Base-by-base conservation (phyloP, 2,888 invertebrate species). In the Ophioninae sp. region DNA sequence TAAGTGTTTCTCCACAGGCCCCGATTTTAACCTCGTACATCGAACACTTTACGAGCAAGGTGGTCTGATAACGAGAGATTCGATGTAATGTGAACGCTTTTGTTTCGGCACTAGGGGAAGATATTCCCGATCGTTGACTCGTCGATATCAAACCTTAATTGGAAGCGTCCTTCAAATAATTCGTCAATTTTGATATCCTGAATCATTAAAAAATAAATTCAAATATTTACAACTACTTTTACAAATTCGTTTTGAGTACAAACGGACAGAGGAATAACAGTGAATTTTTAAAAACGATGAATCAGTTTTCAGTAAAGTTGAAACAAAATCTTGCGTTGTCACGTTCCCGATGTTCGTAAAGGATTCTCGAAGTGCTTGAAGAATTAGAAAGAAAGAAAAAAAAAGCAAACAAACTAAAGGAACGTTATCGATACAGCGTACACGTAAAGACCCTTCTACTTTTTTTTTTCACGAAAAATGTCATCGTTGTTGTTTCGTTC, bases 1-100 rank as follows among this genome's bases (percentile, higher is more conserved):
- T 79, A 73, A 79, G 44, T 81, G 79, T 81, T 72, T 67, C 74
- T 75, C 57, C 20, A 50, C 64, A 39, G 69, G 41, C 78, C 57
- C 59, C 56, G 56, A 13, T 21, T 61, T 44, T 23, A 56, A 50
- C 76, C 76, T 74, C 64, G 59, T 79, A 41, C 57, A 68, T 79
- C 64, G 39, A 23, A 65, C 50, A 30, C 37, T 81, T 61, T 20
- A 20, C 78, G 67, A 41, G 78, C 67, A 75, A 62, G 65, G 67
- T 67, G 20, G 75, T 7, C 41, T 50, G 39, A 69, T 65, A 50
- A 50, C 50, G 50, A 13, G 17, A 50, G 50, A 17, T 50, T 6
- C 50, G 17, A 17, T 50, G 0, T 17, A 50, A 1, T 5, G 13
- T 17, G 17, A 50, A 50, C 50, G 50, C 50, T 50, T 50, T 17